These are phyloP conservation scores for Himalopsyche japonica DNA, from an alignment of 2,888 invertebrate species.

Conservation along the genomic window DNA sequence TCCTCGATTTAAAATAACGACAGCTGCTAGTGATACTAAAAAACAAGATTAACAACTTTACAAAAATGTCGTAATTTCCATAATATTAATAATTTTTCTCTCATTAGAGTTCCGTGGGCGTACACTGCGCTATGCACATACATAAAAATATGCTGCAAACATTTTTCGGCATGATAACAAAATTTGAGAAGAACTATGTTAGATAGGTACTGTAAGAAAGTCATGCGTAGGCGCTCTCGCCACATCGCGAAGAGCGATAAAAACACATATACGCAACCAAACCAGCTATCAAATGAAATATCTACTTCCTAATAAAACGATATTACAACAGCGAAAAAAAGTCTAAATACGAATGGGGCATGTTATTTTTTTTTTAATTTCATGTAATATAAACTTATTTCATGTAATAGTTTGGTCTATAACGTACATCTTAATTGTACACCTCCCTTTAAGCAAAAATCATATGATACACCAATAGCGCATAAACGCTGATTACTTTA, in stretches of 20 bases:
- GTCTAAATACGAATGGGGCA: not conserved
- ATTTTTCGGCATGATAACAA: not conserved
- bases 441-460: not conserved
- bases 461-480: not conserved
- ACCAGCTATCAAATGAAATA: not conserved
- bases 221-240: not conserved
- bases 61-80: not conserved
- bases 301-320: not conserved
- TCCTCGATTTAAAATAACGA: not conserved
- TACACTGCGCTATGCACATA: not conserved
- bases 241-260: not conserved
- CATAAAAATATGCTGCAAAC: not conserved
- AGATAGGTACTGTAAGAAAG: not conserved
- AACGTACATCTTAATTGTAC: constrained; percentile 22
- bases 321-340: not conserved
- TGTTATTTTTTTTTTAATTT: constrained; percentile 22
- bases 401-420: constrained; percentile 25
- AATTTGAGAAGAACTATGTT: not conserved
- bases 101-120: not conserved
- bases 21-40: not conserved
- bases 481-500: not conserved
- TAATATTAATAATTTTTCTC: not conserved
- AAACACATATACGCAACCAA: not conserved
- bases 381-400: constrained; percentile 29
- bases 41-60: not conserved